Conservation (phyloP, 2,113 vertebrate species). For the Epinephelus fuscoguttatus region DNA sequence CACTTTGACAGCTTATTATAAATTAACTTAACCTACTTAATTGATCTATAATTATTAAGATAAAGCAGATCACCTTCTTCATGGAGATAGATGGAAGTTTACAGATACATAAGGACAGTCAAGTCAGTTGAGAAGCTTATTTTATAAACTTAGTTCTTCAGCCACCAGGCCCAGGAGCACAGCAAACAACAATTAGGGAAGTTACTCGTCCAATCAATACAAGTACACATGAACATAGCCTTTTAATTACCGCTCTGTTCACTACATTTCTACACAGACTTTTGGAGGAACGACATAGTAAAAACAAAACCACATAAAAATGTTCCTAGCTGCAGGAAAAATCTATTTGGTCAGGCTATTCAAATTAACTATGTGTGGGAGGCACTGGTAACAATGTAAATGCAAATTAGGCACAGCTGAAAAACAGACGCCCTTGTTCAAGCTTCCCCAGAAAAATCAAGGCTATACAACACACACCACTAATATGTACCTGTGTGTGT, state of each 20-base stretch:
- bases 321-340: not conserved
- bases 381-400: not conserved
- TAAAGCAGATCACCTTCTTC: not conserved
- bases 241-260: not conserved
- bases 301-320: not conserved
- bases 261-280: not conserved
- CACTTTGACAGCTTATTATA: too few species aligned
- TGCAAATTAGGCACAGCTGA: slow-evolving; percentile 14
- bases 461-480: slow-evolving; percentile 3
- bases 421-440: not conserved
- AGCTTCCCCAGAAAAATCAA: not conserved
- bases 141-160: not conserved
- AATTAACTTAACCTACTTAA: too few species aligned
- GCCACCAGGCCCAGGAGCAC: not conserved
- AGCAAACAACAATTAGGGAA: not conserved
- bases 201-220: slow-evolving; percentile 22
- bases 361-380: slow-evolving; percentile 11
- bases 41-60: not conserved
- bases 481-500: slow-evolving; percentile 94
- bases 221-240: not conserved
- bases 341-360: not conserved
- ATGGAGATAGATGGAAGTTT: not conserved
- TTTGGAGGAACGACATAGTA: not conserved
- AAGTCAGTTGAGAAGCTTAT: not conserved
- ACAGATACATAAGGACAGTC: not conserved